Conservation (phyloP, 2,113 vertebrate species). For the Megaleporinus macrocephalus region DNA sequence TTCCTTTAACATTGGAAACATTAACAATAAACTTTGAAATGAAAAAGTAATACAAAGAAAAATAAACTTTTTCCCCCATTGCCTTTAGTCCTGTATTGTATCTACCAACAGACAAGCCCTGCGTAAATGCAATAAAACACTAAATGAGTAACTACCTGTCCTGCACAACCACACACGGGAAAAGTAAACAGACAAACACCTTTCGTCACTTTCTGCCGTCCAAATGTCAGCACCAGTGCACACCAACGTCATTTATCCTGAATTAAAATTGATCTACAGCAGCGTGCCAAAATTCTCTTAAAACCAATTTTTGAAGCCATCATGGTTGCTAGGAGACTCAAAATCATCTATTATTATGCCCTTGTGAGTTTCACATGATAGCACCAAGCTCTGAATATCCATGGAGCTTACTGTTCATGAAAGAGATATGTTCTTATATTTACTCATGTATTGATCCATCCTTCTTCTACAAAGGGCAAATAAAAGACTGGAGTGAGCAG, state of each 20-base stretch:
- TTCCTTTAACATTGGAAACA: too few relatives aligned
- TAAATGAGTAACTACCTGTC: too few relatives aligned
- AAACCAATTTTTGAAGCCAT: constrained; percentile 5
- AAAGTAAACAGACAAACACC: background rate
- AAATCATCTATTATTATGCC: too few relatives aligned
- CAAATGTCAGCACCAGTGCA: background rate
- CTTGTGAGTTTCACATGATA: background rate
- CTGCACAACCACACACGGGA: background rate
- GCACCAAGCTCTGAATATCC: background rate
- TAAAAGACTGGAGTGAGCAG: background rate
- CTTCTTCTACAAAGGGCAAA: background rate
- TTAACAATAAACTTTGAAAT: too few relatives aligned
- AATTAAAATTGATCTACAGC: constrained; percentile 27
- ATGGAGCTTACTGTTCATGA: background rate
- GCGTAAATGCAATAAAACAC: too few relatives aligned
- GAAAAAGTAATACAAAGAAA: too few relatives aligned
- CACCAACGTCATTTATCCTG: background rate
- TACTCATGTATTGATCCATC: too few relatives aligned
- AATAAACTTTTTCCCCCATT: too few relatives aligned
- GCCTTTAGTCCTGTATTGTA: too few relatives aligned
- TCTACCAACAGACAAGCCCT: too few relatives aligned
- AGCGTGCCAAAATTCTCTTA: background rate
- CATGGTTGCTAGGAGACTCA: constrained; percentile 20
- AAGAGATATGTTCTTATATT: too few relatives aligned
- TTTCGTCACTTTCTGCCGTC: background rate